Evolutionary conservation across 1,140 invertebrate genomes (phyloP).

Genomic region (Neodiprion fabricii): DNA sequence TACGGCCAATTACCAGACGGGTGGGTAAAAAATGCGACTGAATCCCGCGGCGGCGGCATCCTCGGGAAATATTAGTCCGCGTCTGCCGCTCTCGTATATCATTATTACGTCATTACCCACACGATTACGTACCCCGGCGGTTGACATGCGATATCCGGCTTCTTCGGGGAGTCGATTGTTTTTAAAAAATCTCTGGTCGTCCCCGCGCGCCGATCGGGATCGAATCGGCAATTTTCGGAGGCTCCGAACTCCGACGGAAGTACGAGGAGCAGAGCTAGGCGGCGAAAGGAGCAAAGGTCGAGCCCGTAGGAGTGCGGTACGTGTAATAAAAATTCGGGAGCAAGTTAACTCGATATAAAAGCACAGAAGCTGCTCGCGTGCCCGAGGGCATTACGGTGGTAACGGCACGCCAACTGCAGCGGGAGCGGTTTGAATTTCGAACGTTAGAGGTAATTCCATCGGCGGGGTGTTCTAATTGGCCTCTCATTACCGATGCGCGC

Average conservation of each 20-base stretch:
- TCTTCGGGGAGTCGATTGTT: neutral
- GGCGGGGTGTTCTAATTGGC: slow-evolving; percentile 60
- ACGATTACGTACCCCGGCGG: neutral
- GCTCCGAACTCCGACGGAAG: too few species aligned
- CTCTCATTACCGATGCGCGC: slow-evolving; percentile 62
- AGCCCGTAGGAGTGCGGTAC: neutral
- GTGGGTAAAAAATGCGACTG: neutral
- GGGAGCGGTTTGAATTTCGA: slow-evolving; percentile 56
- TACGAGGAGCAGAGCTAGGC: neutral
- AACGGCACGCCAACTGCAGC: slow-evolving; percentile 47
- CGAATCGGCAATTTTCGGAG: too few species aligned
- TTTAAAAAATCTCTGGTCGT: too few species aligned
- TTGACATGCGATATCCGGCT: neutral
- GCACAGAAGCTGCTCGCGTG: slow-evolving; percentile 45
- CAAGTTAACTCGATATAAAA: slow-evolving; percentile 2
- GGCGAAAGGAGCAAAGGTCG: neutral
- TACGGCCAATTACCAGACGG: slow-evolving; percentile 31
- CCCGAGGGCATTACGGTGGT: slow-evolving; percentile 49
- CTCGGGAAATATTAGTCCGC: neutral
- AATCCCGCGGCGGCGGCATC: too few species aligned
- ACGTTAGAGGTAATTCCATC: slow-evolving; percentile 57
- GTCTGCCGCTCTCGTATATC: neutral
- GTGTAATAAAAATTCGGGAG: slow-evolving; percentile 1
- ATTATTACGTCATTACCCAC: neutral
- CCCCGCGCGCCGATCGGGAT: too few species aligned